Conservation (phyloP, 1,140 invertebrate genomes). For the Triops cancriformis region DNA sequence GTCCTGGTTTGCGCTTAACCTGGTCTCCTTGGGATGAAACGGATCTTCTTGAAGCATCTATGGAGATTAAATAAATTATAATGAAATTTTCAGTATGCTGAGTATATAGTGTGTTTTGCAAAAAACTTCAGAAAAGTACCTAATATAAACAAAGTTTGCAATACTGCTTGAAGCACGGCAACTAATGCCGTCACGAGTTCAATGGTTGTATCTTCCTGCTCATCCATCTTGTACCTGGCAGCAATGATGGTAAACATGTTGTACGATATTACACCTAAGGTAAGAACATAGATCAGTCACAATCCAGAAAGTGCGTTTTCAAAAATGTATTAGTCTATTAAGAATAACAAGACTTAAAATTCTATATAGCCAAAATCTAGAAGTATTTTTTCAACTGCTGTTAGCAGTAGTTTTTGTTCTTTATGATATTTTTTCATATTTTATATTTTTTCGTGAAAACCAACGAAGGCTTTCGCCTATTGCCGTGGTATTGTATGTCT, state of each 20-base stretch:
- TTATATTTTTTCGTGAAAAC: no score
- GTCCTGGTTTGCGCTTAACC: constrained; percentile 68
- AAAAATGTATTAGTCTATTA: no score
- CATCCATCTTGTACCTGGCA: constrained; percentile 73
- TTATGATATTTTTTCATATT: no score
- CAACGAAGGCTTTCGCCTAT: no score
- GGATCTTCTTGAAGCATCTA: constrained; percentile 73
- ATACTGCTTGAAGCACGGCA: constrained; percentile 71
- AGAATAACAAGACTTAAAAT: no score
- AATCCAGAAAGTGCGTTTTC: no score
- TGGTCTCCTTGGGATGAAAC: constrained; percentile 63
- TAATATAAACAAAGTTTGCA: constrained; percentile 89
- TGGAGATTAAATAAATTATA: constrained; percentile 58
- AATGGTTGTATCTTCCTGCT: constrained; percentile 66
- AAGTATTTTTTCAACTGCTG: no score
- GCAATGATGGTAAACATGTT: constrained; percentile 87
- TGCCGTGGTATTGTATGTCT: no score
- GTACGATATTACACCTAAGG: constrained; percentile 55
- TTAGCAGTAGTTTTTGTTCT: no score
- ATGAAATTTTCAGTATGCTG: background rate
- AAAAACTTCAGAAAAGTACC: constrained; percentile 42
- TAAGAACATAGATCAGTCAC: no score
- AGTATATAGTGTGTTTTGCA: background rate
- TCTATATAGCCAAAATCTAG: no score
- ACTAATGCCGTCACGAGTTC: constrained; percentile 72